Percentiles rank a stretch among this genome's conserved stretches.
These are phyloP conservation scores for Cerceris rybyensis DNA, from an alignment of 2,888 invertebrate genomes.

Conservation along the genomic window DNA sequence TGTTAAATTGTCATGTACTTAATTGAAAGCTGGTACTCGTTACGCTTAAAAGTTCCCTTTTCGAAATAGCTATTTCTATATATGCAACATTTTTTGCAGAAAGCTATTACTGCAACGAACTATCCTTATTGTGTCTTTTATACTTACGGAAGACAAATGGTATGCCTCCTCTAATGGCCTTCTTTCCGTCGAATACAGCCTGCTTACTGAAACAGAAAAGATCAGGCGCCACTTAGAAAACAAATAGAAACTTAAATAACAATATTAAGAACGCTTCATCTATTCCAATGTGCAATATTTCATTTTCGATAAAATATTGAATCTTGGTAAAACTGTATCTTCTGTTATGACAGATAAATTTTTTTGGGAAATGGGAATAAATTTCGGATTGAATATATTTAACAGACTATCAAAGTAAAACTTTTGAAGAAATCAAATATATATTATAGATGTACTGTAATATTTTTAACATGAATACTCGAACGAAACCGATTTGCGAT, in stretches of 20 bases:
- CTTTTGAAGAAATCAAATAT: too few relatives aligned
- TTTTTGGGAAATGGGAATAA: too few relatives aligned
- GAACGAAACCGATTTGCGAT: too few relatives aligned
- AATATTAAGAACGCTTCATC: background rate
- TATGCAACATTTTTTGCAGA: background rate
- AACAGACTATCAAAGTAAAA: too few relatives aligned
- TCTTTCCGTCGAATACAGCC: slow-evolving; percentile 97
- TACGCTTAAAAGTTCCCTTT: background rate
- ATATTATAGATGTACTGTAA: too few relatives aligned
- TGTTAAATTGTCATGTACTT: too few relatives aligned
- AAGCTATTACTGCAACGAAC: slow-evolving; percentile 13
- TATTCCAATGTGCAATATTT: background rate
- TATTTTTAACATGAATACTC: too few relatives aligned
- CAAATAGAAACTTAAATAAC: background rate
- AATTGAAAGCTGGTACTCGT: too few relatives aligned
- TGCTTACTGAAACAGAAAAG: slow-evolving; percentile 89
- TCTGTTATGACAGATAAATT: too few relatives aligned
- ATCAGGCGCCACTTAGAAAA: slow-evolving; percentile 32
- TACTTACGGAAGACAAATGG: slow-evolving; percentile 98
- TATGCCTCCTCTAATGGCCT: slow-evolving; percentile 97
- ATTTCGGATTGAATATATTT: too few relatives aligned
- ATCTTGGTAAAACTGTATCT: too few relatives aligned
- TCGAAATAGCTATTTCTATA: background rate
- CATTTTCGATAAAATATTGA: background rate
- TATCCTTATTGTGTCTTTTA: slow-evolving; percentile 1